These are phyloP conservation scores for Pygmarrhopalites habei DNA, from an alignment of 1,140 invertebrate genomes.

Conservation along the genomic window DNA sequence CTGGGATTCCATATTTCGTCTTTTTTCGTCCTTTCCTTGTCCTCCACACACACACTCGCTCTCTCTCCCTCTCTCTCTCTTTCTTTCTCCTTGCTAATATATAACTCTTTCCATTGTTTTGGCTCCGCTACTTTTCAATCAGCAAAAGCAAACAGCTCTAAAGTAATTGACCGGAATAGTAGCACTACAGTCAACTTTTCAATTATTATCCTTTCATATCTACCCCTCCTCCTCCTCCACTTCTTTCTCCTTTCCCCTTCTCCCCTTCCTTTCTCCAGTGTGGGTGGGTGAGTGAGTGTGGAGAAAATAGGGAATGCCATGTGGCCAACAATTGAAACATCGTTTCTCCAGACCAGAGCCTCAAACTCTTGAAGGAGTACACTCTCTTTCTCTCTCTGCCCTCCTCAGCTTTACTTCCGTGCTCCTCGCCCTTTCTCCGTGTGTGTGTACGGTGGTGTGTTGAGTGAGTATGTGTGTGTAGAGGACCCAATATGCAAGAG, in stretches of 20 bases:
- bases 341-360: slow-evolving; percentile 29
- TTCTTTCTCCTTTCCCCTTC: background rate
- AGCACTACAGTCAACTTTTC: slow-evolving; percentile 37
- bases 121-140: slow-evolving; percentile 37
- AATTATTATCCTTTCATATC: slow-evolving; percentile 35
- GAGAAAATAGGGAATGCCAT: slow-evolving; percentile 12
- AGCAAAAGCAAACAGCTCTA: slow-evolving; percentile 36
- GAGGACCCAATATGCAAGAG: too few relatives aligned
- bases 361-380: too few relatives aligned
- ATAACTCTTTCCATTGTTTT: slow-evolving; percentile 38
- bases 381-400: background rate
- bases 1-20: background rate
- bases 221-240: background rate
- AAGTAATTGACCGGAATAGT: slow-evolving; percentile 39
- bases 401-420: background rate
- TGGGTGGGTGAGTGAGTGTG: background rate
- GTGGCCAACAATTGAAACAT: slow-evolving; percentile 35
- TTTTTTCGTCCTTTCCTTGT: background rate
- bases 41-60: too few relatives aligned
- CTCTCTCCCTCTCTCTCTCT: slow-evolving; percentile 8
- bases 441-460: slow-evolving; percentile 4
- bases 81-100: slow-evolving; percentile 20
- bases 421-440: slow-evolving; percentile 22
- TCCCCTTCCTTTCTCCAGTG: background rate
- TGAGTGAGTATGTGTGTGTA: too few relatives aligned